Evolutionary conservation across 2,888 invertebrate genomes (phyloP).

Genomic region (Panorpa germanica): DNA sequence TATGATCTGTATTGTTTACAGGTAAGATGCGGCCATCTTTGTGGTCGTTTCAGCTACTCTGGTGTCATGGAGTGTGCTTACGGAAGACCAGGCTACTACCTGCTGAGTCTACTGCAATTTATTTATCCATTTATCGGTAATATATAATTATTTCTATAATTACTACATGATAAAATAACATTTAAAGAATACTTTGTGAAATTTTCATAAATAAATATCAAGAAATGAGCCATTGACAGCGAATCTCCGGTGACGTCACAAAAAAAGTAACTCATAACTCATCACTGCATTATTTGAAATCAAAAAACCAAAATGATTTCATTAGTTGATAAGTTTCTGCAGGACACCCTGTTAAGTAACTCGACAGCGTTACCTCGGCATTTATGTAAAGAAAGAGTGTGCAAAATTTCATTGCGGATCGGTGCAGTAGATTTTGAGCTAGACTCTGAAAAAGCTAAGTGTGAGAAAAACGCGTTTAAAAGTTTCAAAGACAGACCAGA

Average conservation of each 20-base stretch:
- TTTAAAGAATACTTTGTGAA: not conserved
- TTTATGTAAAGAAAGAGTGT: no score
- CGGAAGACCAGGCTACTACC: conserved; percentile 56
- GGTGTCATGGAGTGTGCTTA: conserved; percentile 66
- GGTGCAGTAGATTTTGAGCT: no score
- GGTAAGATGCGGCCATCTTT: conserved; percentile 45
- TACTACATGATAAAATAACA: conserved; percentile 1
- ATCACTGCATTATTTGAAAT: no score
- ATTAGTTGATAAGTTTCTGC: no score
- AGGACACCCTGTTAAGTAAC: no score
- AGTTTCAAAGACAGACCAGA: no score
- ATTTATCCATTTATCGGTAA: conserved; percentile 70
- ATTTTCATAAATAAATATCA: not conserved
- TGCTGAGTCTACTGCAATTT: conserved; percentile 57
- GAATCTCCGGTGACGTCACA: not conserved
- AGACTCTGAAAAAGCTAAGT: no score
- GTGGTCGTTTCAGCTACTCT: conserved; percentile 55
- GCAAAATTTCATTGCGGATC: no score
- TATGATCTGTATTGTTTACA: conserved; percentile 12
- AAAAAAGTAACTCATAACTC: no score
- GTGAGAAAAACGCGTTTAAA: no score
- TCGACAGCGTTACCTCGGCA: no score
- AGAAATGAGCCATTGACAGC: not conserved
- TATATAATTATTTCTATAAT: conserved; percentile 3
- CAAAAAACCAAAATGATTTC: no score